Evolutionary conservation across 92 coral and sea anemone species (phyloP).

Genomic region (Montipora capitata): DNA sequence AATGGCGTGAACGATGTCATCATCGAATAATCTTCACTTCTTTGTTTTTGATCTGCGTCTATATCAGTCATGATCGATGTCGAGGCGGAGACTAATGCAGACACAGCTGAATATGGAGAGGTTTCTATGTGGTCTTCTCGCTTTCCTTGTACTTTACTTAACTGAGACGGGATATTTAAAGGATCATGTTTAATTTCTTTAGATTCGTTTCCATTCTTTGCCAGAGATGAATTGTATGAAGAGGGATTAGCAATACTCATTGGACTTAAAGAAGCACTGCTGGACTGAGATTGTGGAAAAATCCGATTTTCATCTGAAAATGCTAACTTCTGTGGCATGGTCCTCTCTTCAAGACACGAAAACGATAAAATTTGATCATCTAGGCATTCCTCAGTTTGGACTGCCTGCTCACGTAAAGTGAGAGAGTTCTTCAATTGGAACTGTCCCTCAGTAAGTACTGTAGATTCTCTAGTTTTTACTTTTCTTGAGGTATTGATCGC

Average conservation of each 20-base stretch:
- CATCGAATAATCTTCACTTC: not conserved
- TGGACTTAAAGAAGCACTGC: not conserved
- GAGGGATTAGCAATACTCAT: not conserved
- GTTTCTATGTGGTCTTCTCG: not conserved
- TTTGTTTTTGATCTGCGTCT: not conserved
- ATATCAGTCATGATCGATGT: not conserved
- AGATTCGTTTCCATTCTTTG: not conserved
- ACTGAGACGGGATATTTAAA: not conserved
- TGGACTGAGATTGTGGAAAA: not conserved
- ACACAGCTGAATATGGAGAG: not conserved
- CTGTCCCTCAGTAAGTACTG: not conserved
- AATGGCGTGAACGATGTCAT: too few species aligned
- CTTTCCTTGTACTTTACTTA: not conserved
- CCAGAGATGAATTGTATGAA: not conserved
- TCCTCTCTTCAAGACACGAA: not conserved
- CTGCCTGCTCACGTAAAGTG: not conserved
- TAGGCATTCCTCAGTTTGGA: not conserved
- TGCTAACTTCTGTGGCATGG: too few species aligned
- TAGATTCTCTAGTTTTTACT: not conserved
- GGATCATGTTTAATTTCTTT: not conserved
- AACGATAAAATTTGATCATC: not conserved
- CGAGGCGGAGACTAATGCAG: not conserved
- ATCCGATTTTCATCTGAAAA: not conserved
- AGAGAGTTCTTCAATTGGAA: not conserved
- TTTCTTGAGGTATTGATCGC: not conserved